Evolutionary conservation across 2,113 vertebrate species (phyloP), one percentile per base, ranked within the genome.

Genomic region (Oceanites oceanicus): DNA sequence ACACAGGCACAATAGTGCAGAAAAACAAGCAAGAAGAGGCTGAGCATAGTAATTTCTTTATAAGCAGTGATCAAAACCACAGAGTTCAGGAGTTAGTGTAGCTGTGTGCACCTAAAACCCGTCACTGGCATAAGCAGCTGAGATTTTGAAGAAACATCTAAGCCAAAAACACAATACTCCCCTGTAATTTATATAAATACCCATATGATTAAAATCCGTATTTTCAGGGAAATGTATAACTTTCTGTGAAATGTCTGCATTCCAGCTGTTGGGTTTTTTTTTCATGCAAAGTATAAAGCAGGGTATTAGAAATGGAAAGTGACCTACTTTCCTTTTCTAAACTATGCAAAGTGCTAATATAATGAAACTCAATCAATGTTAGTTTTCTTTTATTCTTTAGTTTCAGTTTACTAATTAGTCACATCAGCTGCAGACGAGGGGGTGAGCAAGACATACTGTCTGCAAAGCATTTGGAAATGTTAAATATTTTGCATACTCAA

Each of bases 261-360:
- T 55, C 42, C 77, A 87, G 77, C 45, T 94, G n/a, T 63, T 81
- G 23, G 3, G 18, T 17, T 45, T 45, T 0, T 6, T 71, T 93
- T 84, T 78, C n/a, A 92, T 34, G 70, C 49, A 26, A 92, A 94
- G 44, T 75, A 67, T 72, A 82, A 78, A 91, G 34, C 58, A 29
- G 30, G 6, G 74, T 63, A 96, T 90, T 82, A 95, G 63, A 94
- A 94, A 95, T 36, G 34, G 68, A 84, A 97, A 92, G 89, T 65
- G 59, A 93, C 72, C 82, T 81, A 94, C 72, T 96, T 92, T 96
- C 94, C 61, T 87, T 79, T 86, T 55, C 72, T 80, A 68, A 92
- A 65, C 61, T 56, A 76, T 53, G 61, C 47, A 3, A 92, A 91
- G 21, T 55, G 11, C 66, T 94, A 85, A 92, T 66, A 75, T 34